Conservation (phyloP, 2,797 vertebrate genomes). For the Acipenser oxyrinchus region DNA sequence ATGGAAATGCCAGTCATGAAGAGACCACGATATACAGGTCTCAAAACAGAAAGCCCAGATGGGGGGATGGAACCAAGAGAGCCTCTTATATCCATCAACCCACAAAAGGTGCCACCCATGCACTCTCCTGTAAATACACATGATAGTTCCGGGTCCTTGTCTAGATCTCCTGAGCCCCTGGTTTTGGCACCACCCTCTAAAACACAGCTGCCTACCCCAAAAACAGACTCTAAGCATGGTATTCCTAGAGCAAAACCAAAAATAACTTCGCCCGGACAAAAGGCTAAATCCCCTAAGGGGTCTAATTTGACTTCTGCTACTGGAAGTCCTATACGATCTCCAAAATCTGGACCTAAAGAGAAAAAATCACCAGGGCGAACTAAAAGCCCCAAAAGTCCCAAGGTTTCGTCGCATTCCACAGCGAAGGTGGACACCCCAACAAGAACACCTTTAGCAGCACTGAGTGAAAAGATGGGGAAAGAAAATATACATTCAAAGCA, state of each 20-base stretch:
- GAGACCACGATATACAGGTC: constrained; percentile 65
- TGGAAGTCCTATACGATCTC: constrained; percentile 81
- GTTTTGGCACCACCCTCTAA: constrained; percentile 73
- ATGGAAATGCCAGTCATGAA: constrained; percentile 82
- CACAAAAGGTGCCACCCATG: constrained; percentile 83
- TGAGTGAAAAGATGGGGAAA: constrained; percentile 75
- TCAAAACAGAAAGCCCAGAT: constrained; percentile 75
- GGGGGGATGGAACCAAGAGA: constrained; percentile 80
- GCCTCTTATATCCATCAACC: constrained; percentile 86
- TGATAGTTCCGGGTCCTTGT: constrained; percentile 65
- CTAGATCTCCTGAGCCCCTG: constrained; percentile 73
- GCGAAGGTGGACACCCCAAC: constrained; percentile 63
- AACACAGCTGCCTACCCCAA: constrained; percentile 63
- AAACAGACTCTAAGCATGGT: constrained; percentile 71
- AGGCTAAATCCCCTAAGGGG: constrained; percentile 83
- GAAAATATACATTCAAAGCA: constrained; percentile 72
- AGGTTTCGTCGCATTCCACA: constrained; percentile 67
- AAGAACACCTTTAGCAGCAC: constrained; percentile 56
- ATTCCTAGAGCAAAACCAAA: constrained; percentile 79
- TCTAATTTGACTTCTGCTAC: constrained; percentile 50
- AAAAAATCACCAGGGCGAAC: constrained; percentile 62
- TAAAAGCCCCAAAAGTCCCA: constrained; percentile 89
- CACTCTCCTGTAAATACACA: constrained; percentile 69
- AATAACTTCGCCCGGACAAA: constrained; percentile 77
- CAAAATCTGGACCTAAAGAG: constrained; percentile 78